Percentiles rank a stretch among this genome's conserved stretches.
Evolutionary conservation across 2,113 vertebrate genomes (phyloP).

Genomic region (Brienomyrus longianalis): DNA sequence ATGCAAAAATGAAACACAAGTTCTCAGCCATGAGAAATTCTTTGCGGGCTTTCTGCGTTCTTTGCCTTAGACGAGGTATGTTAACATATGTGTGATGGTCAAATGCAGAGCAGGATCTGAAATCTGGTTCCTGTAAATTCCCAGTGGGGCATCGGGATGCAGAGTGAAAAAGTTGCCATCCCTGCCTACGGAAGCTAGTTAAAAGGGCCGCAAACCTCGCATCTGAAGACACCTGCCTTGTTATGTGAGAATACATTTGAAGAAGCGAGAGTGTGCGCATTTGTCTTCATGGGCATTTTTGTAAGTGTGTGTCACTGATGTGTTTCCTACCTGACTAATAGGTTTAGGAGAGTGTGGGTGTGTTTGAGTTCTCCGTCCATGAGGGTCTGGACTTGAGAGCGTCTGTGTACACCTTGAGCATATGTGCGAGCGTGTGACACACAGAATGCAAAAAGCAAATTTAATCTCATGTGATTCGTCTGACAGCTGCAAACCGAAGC

Average conservation of each 20-base stretch:
- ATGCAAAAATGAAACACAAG: background rate
- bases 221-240: background rate
- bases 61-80: background rate
- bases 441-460: background rate
- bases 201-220: background rate
- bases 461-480: conserved; percentile 9
- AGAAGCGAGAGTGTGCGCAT: background rate
- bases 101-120: background rate
- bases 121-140: background rate
- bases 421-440: background rate
- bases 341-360: background rate
- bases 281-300: background rate
- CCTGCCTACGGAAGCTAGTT: background rate
- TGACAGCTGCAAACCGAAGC: background rate
- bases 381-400: background rate
- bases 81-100: background rate
- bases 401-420: background rate
- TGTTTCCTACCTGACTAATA: background rate
- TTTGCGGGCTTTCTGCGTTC: background rate
- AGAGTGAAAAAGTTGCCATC: background rate
- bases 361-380: background rate
- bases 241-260: background rate
- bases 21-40: background rate
- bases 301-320: background rate
- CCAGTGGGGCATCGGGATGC: background rate